Percentiles rank a stretch among this genome's conserved stretches.
Evolutionary conservation across 2,113 vertebrate genomes (phyloP).

Genomic region (Microcebus jonahi): DNA sequence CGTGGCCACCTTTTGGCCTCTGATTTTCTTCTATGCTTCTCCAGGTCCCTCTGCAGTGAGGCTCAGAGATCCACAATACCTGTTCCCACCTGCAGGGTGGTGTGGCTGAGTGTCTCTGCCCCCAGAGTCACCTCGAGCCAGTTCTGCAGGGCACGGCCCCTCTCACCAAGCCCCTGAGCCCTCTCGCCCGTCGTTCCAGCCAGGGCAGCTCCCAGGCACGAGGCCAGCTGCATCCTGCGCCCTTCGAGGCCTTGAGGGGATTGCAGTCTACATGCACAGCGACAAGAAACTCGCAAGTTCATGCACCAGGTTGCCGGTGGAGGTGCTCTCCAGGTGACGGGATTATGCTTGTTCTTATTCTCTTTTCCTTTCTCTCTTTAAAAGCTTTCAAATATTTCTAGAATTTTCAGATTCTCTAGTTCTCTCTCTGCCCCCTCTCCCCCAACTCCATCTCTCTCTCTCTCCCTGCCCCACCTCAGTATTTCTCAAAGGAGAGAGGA

Average conservation of each 20-base stretch:
- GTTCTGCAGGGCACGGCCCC: rapidly evolving
- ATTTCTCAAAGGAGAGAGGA: background rate
- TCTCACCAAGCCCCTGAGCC: rapidly evolving
- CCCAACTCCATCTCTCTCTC: too few relatives aligned
- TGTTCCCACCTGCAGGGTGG: background rate
- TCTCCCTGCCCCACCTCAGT: too few relatives aligned
- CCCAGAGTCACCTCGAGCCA: background rate
- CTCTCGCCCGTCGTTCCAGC: rapidly evolving
- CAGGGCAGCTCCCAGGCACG: rapidly evolving
- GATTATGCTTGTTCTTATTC: too few relatives aligned
- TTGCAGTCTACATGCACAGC: rapidly evolving
- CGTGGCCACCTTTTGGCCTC: rapidly evolving
- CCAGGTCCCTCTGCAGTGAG: rapidly evolving
- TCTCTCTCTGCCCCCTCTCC: background rate
- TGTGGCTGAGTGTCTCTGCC: background rate
- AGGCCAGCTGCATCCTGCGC: rapidly evolving
- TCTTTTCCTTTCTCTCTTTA: background rate
- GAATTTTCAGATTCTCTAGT: background rate
- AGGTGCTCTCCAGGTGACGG: too few relatives aligned
- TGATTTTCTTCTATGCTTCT: background rate
- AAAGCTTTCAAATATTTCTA: background rate
- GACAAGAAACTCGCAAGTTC: rapidly evolving
- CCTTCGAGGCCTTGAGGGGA: rapidly evolving
- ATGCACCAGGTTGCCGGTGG: rapidly evolving
- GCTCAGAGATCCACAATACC: background rate